Conservation (phyloP, 92 coral and sea anemone genomes). For the Phenganax marumi region DNA sequence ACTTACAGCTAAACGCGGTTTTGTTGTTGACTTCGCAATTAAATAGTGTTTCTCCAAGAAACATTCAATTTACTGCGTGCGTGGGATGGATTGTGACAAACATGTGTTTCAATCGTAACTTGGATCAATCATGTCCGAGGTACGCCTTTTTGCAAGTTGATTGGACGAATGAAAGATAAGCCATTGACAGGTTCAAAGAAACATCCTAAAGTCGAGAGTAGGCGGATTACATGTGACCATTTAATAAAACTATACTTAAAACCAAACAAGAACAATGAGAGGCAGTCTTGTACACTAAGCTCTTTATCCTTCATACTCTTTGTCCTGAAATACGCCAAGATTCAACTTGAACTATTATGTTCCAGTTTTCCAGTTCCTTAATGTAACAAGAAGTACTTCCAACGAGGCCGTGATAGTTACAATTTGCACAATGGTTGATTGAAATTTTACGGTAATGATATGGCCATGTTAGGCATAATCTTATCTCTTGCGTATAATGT, state of each 20-base stretch:
- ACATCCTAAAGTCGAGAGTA: background rate
- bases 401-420: background rate
- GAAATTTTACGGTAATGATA: background rate
- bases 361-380: background rate
- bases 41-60: background rate
- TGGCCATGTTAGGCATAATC: background rate
- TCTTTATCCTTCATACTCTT: too few relatives aligned
- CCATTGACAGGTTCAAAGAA: background rate
- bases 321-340: too few relatives aligned
- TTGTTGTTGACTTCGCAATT: background rate
- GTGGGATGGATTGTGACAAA: background rate
- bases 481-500: background rate
- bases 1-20: too few relatives aligned
- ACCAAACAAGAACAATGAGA: too few relatives aligned
- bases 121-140: background rate
- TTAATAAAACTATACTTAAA: too few relatives aligned
- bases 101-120: background rate
- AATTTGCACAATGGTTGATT: too few relatives aligned
- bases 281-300: too few relatives aligned
- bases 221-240: slow-evolving; percentile 1
- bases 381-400: background rate
- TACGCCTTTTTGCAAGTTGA: background rate
- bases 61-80: slow-evolving; percentile 14
- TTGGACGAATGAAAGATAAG: background rate
- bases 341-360: too few relatives aligned